Conservation (phyloP, 2,888 invertebrate species). For the Hecatera dysodea region DNA sequence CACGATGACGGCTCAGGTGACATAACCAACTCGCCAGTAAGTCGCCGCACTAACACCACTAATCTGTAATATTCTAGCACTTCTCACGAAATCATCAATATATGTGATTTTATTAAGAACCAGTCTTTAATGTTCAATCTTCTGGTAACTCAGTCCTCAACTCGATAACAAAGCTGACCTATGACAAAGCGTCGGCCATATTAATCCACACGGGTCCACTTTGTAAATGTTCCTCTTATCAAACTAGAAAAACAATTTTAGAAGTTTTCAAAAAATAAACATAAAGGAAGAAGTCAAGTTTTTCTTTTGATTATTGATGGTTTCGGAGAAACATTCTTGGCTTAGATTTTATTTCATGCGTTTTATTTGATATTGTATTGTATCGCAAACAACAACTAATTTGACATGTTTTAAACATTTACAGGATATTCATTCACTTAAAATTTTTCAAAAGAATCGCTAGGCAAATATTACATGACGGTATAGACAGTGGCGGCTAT, state of each 20-base stretch:
- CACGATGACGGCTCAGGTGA: slow-evolving; percentile 90
- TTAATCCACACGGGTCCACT: background rate
- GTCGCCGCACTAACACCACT: slow-evolving; percentile 87
- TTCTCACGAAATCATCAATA: slow-evolving; percentile 42
- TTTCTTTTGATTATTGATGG: slow-evolving; percentile 28
- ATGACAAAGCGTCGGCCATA: too few species aligned
- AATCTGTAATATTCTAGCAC: slow-evolving; percentile 72
- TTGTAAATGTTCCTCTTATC: background rate
- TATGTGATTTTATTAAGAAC: background rate
- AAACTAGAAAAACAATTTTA: too few species aligned
- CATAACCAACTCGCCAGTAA: slow-evolving; percentile 83
- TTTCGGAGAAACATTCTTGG: slow-evolving; percentile 31
- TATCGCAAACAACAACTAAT: slow-evolving; percentile 7
- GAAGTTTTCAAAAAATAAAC: too few species aligned
- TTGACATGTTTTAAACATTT: slow-evolving; percentile 34
- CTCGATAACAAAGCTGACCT: too few species aligned
- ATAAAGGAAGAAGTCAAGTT: background rate
- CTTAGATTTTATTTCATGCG: background rate
- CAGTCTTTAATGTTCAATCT: background rate
- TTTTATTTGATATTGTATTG: slow-evolving; percentile 11
- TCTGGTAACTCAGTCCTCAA: background rate
- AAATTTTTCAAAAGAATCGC: background rate
- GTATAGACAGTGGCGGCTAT: too few species aligned
- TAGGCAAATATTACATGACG: background rate
- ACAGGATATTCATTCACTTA: slow-evolving; percentile 31